Conservation (phyloP, 2,888 invertebrate species). For the Tuberolachnus salignus region DNA sequence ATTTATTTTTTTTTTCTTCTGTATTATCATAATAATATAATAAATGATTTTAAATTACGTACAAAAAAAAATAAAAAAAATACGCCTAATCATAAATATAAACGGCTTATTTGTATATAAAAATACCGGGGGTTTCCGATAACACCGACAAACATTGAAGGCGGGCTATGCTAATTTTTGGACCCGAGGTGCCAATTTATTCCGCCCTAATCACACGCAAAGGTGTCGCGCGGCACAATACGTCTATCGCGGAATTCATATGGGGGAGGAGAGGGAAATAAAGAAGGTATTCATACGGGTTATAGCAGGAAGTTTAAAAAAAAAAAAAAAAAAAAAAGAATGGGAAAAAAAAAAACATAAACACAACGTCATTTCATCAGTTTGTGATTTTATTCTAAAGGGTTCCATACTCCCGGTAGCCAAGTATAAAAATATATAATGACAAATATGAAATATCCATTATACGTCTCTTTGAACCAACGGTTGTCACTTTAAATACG, state of each 20-base stretch:
- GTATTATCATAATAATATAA: slow-evolving; percentile 52
- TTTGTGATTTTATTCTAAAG: slow-evolving; percentile 22
- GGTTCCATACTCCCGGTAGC: neutral
- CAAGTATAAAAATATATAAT: neutral
- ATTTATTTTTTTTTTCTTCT: neutral
- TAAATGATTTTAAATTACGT: slow-evolving; percentile 54
- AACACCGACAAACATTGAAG: slow-evolving; percentile 54
- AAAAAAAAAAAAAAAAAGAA: slow-evolving; percentile 24
- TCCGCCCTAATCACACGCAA: slow-evolving; percentile 55
- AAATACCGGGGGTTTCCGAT: slow-evolving; percentile 47
- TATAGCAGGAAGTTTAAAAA: slow-evolving; percentile 45
- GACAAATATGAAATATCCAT: slow-evolving; percentile 9
- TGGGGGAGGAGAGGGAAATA: neutral
- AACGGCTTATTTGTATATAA: slow-evolving; percentile 47
- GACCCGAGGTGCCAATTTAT: slow-evolving; percentile 51
- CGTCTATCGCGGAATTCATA: slow-evolving; percentile 41
- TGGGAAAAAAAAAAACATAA: slow-evolving; percentile 43
- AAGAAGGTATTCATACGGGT: slow-evolving; percentile 29
- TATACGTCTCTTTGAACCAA: neutral
- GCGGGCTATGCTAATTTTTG: slow-evolving; percentile 32
- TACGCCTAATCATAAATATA: slow-evolving; percentile 56
- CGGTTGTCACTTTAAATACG: no score
- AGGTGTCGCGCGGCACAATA: slow-evolving; percentile 43
- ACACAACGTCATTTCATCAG: slow-evolving; percentile 40
- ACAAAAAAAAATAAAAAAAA: slow-evolving; percentile 17